Conservation (phyloP, 2,113 vertebrate species). For the Odocoileus hemionus region DNA sequence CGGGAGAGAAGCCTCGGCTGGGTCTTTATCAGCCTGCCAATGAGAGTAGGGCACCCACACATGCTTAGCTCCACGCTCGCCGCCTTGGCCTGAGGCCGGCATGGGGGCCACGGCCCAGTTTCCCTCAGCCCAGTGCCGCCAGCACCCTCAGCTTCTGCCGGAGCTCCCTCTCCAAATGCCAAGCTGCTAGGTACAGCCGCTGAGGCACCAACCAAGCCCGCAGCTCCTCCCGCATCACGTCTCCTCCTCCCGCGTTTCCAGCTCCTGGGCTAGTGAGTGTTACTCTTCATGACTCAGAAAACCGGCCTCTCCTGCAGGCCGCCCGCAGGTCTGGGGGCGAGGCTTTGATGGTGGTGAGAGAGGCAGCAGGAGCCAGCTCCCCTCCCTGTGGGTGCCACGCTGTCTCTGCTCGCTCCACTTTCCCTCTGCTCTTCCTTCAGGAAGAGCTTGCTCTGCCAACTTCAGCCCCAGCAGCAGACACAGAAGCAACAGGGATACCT, state of each 20-base stretch:
- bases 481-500: background rate
- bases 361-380: background rate
- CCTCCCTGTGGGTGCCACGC: background rate
- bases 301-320: background rate
- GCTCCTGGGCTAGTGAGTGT: background rate
- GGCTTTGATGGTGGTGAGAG: background rate
- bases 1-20: background rate
- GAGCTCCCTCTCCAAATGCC: background rate
- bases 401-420: background rate
- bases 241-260: background rate
- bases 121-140: background rate
- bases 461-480: background rate
- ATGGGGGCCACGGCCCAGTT: fast-evolving
- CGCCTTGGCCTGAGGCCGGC: fast-evolving
- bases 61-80: fast-evolving
- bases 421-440: background rate
- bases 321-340: background rate
- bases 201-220: no score
- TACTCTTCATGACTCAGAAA: background rate
- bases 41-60: background rate
- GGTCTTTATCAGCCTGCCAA: background rate
- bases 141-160: background rate
- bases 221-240: fast-evolving
- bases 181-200: fast-evolving
- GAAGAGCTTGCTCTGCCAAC: background rate